Base-by-base conservation (phyloP, 1,140 invertebrate species). In the Drosophila mojavensis region DNA sequence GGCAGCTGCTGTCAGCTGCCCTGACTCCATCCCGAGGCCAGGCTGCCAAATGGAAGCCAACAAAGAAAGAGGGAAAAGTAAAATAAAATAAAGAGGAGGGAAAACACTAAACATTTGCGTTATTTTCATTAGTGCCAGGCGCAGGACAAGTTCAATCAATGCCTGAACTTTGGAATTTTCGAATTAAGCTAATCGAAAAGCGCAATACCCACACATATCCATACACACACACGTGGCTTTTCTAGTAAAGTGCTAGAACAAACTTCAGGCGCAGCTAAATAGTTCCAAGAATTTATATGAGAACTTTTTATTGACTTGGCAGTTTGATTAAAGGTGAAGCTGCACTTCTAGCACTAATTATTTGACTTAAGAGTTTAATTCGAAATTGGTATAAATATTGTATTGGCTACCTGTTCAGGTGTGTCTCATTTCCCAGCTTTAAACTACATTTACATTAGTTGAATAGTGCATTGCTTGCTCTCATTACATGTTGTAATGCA, bases 131-230 rank as follows among this genome's bases (percentile, higher is more conserved):
- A 77, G 75, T 68, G 64, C 33, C 48, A 45, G 17, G 43, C 50
- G 15, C 45, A 26, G 28, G 41, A 54, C 26, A 63, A 70, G 15
- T 63, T 77, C 58, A 73, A 77, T 77, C 69, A 73, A 55, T 56
- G 53, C 50, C 48, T 56, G 47, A 63, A 51, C 13, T 73, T 58
- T 36, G 68, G 62, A 67, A 73, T 73, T 77, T 77, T 66, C 74
- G 71, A 69, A 66, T 77, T 67, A 77, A 77, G 69, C 74, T 73
- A 73, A 77, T 77, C 69, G 63, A 77, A 66, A 66, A 33, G 56
- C 56, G 48, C 24, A 53, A 30, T 36, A 59, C 11, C 54, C n/a
- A 53, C 20, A 50, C 24, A 47, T n/a, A 45, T 13, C 5, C 4
- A 33, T 0, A 41, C 24, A 47, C n/a, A 45, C 28, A 7, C 4